Base-by-base conservation (phyloP, 2,113 vertebrate species). In the Petaurus breviceps region DNA sequence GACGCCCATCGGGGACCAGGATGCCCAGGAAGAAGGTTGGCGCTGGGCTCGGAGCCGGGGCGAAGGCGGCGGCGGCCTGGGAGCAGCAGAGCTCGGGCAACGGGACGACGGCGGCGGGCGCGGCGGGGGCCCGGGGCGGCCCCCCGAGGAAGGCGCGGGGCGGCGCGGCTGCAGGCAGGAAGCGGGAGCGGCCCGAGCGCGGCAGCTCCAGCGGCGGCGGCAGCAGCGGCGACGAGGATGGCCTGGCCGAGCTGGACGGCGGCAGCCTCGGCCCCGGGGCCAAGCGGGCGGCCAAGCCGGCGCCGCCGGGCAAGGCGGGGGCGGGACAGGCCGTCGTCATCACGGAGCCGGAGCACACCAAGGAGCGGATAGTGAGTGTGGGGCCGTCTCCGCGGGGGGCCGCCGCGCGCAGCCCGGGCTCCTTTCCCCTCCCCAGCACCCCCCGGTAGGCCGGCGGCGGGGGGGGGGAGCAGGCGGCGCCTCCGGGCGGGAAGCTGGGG, bases 291-390 rank as follows among this genome's bases (percentile, higher is more conserved):
- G 57, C 57, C 57, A 68, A 68, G 94, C 95, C 97, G 94, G 96
- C 96, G 49, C 68, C 92, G 37, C 28, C 94, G 25, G 97, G 94
- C 96, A 96, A 97, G 55, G 91, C 98, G 90, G 95, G 95, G 57
- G 57, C 57, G 92, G 95, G 97, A 92, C 96, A 95, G 50, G 95
- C 98, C 8, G 97, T 97, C 24, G 95, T 98, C 26, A 97, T 98
- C 95, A 99, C 98, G 11, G 99, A 99, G 95, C 98, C 99, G 0
- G 99, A 99, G 2, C 99, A 99, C 89, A 98, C 99, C 95, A 99
- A 99, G 95, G 99, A 99, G 97, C 99, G 99, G 98, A 99, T 99
- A 52, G 99, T 99, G 98, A 97, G 91, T 93, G 93, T 53, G 31
- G 94, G 25, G 9, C 77, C n/a, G 51, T 68, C 52, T 50, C 1